These are phyloP conservation scores for Xiphorhynchus erythropygius DNA, from an alignment of 2,797 vertebrate genomes.

Conservation along the genomic window DNA sequence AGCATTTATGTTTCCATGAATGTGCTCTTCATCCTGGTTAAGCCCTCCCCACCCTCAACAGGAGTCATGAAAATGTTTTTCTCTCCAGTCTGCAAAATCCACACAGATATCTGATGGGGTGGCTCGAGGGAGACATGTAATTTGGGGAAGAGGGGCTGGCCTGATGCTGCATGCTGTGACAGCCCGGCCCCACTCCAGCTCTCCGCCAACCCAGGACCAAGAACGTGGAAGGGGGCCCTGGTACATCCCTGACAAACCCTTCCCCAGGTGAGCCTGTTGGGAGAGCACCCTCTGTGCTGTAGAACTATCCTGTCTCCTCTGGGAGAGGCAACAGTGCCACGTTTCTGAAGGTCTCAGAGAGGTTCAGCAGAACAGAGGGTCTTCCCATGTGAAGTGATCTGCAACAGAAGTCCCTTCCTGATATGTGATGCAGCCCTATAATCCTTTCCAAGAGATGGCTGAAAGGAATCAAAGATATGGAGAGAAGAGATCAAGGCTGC, in stretches of 20 bases:
- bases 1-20: not conserved
- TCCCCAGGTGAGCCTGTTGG: not conserved
- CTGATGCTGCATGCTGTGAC: not conserved
- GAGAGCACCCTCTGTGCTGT: not conserved
- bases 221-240: fast-evolving
- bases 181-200: fast-evolving
- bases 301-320: not conserved
- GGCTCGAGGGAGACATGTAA: not conserved
- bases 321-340: not conserved
- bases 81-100: not conserved
- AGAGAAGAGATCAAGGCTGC: not conserved
- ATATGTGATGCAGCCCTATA: not conserved
- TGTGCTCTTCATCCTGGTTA: not conserved
- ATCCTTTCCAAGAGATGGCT: not conserved
- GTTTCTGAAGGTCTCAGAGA: not conserved
- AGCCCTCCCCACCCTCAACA: not conserved
- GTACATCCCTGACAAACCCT: not conserved
- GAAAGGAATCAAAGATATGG: not conserved
- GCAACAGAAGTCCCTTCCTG: not conserved
- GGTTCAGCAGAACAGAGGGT: not conserved
- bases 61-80: not conserved
- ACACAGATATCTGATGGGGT: fast-evolving
- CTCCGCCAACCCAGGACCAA: not conserved
- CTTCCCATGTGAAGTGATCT: not conserved
- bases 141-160: not conserved